Percentiles rank a stretch among this genome's conserved stretches.
Evolutionary conservation across 2,113 vertebrate genomes (phyloP).

Genomic region (Dipodomys spectabilis): DNA sequence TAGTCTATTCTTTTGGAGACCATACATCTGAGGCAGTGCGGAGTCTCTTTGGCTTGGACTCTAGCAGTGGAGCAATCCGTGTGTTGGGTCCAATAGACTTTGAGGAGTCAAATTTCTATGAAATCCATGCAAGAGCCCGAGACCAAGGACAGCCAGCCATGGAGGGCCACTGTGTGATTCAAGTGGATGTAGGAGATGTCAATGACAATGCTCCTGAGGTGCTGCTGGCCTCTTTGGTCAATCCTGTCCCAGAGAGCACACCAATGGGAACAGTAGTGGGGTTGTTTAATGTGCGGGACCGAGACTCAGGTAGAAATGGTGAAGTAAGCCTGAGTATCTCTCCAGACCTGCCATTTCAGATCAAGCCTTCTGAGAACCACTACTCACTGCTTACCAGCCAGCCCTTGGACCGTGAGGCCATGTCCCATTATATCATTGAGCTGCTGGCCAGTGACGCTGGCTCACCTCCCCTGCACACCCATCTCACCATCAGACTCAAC

Average conservation of each 20-base stretch:
- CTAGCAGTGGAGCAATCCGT: constrained; percentile 86
- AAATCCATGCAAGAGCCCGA: constrained; percentile 90
- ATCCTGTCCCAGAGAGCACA: constrained; percentile 88
- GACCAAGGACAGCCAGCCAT: constrained; percentile 91
- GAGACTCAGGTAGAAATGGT: constrained; percentile 89
- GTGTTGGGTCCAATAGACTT: constrained; percentile 89
- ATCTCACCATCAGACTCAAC: constrained; percentile 86
- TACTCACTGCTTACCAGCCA: constrained; percentile 91
- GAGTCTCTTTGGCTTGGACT: constrained; percentile 87
- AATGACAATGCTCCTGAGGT: constrained; percentile 90
- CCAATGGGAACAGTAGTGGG: constrained; percentile 89
- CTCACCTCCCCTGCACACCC: constrained; percentile 87
- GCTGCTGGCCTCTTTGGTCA: constrained; percentile 87
- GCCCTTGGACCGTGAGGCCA: constrained; percentile 88
- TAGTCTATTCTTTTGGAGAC: constrained; percentile 87
- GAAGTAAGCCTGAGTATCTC: constrained; percentile 87
- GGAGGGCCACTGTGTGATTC: constrained; percentile 90
- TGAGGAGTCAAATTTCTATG: constrained; percentile 89
- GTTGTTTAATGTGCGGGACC: constrained; percentile 89
- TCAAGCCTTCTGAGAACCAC: constrained; percentile 93
- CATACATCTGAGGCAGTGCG: constrained; percentile 86
- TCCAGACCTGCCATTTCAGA: constrained; percentile 88
- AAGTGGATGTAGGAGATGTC: constrained; percentile 86
- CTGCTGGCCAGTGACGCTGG: constrained; percentile 89
- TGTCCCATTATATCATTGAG: constrained; percentile 84